Conservation (phyloP, 2,888 invertebrate genomes). For the Schrankia costaestrigalis region DNA sequence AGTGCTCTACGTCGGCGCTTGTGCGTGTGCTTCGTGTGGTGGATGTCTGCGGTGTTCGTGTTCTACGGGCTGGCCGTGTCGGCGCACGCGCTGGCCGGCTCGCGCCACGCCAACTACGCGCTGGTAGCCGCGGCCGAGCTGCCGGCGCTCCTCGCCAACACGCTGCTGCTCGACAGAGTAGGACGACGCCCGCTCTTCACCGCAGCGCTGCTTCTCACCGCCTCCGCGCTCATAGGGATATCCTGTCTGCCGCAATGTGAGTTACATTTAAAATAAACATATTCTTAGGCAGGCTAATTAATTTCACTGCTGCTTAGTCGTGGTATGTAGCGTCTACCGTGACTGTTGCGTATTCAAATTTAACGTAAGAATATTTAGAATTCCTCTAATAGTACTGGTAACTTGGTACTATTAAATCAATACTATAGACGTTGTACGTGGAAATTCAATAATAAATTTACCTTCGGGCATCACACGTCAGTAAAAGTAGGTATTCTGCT, state of each 20-base stretch:
- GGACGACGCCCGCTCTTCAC: conserved; percentile 66
- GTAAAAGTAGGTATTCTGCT: too few species aligned
- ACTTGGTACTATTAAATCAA: too few species aligned
- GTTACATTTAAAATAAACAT: conserved; percentile 8
- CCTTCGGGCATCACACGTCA: too few species aligned
- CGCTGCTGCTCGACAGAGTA: conserved; percentile 64
- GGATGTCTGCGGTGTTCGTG: conserved; percentile 70
- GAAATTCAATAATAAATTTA: too few species aligned
- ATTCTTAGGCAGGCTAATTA: background rate
- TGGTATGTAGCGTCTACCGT: too few species aligned
- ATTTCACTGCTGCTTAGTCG: too few species aligned
- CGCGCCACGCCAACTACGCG: conserved; percentile 62
- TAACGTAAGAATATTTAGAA: too few species aligned
- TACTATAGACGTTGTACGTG: too few species aligned
- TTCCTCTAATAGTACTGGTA: too few species aligned
- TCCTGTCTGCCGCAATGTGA: conserved; percentile 52
- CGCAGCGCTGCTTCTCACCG: conserved; percentile 61
- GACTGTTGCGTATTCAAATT: too few species aligned
- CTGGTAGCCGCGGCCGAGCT: conserved; percentile 65
- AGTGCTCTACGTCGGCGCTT: conserved; percentile 60
- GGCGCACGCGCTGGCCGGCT: conserved; percentile 60
- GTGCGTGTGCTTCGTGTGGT: conserved; percentile 67
- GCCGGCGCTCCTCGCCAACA: conserved; percentile 63
- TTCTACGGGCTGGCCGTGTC: conserved; percentile 72
- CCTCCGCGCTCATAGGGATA: conserved; percentile 53